phyloP scores from a whole-genome alignment of 2,113 vertebrate genomes.

The Ailuropoda melanoleuca region DNA sequence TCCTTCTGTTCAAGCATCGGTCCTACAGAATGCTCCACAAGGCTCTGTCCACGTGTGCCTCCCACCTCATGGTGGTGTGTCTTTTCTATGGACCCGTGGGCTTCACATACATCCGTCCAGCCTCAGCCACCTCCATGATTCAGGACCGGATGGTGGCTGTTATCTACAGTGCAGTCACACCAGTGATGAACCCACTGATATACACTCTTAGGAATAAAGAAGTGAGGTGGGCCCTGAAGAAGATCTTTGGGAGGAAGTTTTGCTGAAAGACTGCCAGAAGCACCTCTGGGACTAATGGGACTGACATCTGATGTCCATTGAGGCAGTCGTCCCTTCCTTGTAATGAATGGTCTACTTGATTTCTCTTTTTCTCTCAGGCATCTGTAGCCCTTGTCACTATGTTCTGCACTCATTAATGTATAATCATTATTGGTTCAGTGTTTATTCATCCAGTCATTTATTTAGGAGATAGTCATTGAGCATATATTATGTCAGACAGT shows the following conservation, averaged over 20 bases:
- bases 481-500: background rate
- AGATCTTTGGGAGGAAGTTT: background rate
- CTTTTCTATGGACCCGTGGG: slow-evolving; percentile 57
- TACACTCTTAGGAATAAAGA: slow-evolving; percentile 59
- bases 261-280: background rate
- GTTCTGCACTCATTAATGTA: background rate
- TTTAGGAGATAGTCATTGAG: background rate
- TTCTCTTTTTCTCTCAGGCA: background rate
- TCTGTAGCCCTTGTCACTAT: background rate
- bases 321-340: background rate
- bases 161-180: slow-evolving; percentile 30
- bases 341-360: background rate
- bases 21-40: slow-evolving; percentile 37
- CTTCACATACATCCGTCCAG: slow-evolving; percentile 4
- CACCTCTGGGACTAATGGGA: background rate
- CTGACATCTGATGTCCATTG: background rate
- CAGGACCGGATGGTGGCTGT: slow-evolving; percentile 36
- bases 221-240: slow-evolving; percentile 34
- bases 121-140: background rate
- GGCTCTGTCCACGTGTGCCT: slow-evolving; percentile 49
- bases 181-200: slow-evolving; percentile 56
- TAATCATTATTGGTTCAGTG: background rate
- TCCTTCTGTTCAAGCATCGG: slow-evolving; percentile 30
- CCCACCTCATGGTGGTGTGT: slow-evolving; percentile 21
- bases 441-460: background rate